Percentiles rank a stretch among this genome's conserved stretches.
Conservation (phyloP, 64 coral and sea anemone genomes). For the Acropora yongei region DNA sequence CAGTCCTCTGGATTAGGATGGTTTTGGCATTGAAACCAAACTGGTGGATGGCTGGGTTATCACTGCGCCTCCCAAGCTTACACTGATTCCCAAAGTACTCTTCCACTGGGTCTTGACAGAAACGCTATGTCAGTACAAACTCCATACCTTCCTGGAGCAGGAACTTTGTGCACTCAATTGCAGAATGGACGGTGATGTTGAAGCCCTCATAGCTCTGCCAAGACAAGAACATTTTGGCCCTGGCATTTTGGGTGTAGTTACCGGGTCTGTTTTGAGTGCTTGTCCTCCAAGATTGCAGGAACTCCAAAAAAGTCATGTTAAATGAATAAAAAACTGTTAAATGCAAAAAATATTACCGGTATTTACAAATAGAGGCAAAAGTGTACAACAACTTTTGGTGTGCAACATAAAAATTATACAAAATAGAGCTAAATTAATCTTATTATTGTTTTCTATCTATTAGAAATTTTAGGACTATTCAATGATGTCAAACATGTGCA, state of each 20-base stretch:
- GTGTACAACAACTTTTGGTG: too few relatives aligned
- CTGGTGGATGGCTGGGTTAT: slow-evolving; percentile 48
- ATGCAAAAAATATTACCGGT: too few relatives aligned
- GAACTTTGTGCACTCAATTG: slow-evolving; percentile 44
- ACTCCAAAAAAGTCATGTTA: slow-evolving; percentile 34
- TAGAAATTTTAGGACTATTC: slow-evolving; percentile 33
- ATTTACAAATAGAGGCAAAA: too few relatives aligned
- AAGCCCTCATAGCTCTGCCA: slow-evolving; percentile 49
- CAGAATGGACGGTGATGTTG: slow-evolving; percentile 33
- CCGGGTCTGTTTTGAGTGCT: slow-evolving; percentile 42
- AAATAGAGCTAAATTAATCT: background rate
- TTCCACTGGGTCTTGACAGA: slow-evolving; percentile 63
- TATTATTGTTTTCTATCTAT: slow-evolving; percentile 34
- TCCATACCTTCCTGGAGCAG: slow-evolving; percentile 61
- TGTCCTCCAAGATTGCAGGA: slow-evolving; percentile 8
- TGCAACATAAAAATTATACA: too few relatives aligned
- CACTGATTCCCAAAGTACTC: slow-evolving; percentile 60
- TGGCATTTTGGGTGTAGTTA: slow-evolving; percentile 59
- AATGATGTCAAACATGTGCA: too few relatives aligned
- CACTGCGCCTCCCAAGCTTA: slow-evolving; percentile 28
- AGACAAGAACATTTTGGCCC: slow-evolving; percentile 42
- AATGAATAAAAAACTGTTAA: too few relatives aligned
- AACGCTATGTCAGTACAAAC: slow-evolving; percentile 59
- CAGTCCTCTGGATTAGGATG: slow-evolving; percentile 44
- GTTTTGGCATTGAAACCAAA: slow-evolving; percentile 60